A percentile compares a stretch with the other conserved stretches of the same genome.
These are phyloP conservation scores for Rotaria magnacalcarata DNA, from an alignment of 2,888 invertebrate genomes.

Conservation along the genomic window DNA sequence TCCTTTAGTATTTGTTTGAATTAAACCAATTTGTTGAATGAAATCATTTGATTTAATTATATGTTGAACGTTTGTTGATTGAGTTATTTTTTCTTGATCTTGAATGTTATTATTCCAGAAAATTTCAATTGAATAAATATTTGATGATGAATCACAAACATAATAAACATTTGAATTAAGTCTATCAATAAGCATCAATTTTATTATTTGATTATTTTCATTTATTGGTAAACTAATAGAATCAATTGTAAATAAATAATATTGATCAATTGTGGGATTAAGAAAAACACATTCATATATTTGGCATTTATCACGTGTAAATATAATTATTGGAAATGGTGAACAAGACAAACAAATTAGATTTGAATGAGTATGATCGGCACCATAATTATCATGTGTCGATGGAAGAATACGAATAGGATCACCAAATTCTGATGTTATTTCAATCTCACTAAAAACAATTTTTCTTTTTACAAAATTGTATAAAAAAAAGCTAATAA, in stretches of 20 bases:
- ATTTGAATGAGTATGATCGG: background rate
- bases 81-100: background rate
- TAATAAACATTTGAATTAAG: background rate
- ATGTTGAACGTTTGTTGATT: background rate
- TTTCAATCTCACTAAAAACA: background rate
- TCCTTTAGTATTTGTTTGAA: conserved; percentile 21
- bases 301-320: background rate
- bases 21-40: background rate
- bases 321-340: background rate
- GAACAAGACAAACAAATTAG: background rate
- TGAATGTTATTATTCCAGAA: background rate
- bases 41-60: background rate
- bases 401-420: background rate
- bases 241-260: conserved; percentile 27
- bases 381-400: conserved; percentile 22
- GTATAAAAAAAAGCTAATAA: too few species aligned
- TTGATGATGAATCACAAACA: background rate
- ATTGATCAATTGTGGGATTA: background rate
- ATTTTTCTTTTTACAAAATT: background rate
- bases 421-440: background rate
- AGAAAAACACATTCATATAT: background rate
- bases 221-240: background rate
- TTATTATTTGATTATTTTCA: background rate
- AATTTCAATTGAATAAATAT: conserved; percentile 19
- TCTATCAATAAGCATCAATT: background rate